Base-by-base conservation (phyloP, 2,888 invertebrate species). In the Caenorhabditis sp. region DNA sequence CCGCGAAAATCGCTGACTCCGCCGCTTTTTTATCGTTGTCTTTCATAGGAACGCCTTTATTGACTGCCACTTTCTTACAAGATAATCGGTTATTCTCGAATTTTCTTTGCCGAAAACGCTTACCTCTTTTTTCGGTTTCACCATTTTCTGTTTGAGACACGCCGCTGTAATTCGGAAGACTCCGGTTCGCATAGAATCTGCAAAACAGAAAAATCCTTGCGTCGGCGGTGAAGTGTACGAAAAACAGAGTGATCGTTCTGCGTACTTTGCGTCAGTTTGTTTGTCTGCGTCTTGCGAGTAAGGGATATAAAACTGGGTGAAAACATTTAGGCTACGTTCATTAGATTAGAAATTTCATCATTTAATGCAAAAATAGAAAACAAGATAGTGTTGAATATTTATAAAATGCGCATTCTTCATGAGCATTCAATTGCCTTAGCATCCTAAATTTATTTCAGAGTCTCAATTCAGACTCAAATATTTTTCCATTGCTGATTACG, bases 1-100 rank as follows among this genome's bases (percentile, higher is more conserved):
- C 74, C 20, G 61, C 35, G 45, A 74, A 80, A 55, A 82, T 72
- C 41, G 82, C 73, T 39, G 63, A 65, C 52, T 65, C 65, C 26
- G 22, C 20, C 53, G 55, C 32, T 32, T 59, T 66, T 39, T 59
- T 73, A 73, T 65, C 65, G 53, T 17, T 52, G 17, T 43, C 37
- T 26, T 65, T 43, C 30, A 53, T n/a, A 46, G 53, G 43, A 45
- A 50, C 63, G 32, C 48, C 32, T 61, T 53, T 70, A 35, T 52
- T 46, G 37, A 27, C 35, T 15, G n/a, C n/a, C n/a, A 32, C 26
- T 62, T 62, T 71, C 55, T 62, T 32, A 56, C 8, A 15, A 22
- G 9, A 26, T 26, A 13, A 13, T 7, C 26, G 50, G 27, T 35
- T 58, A n/a, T 59, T 32, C n/a, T 15, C 39, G 39, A 15, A 37